Conservation (phyloP, 1,140 invertebrate species). For the Harpegnathos saltator region DNA sequence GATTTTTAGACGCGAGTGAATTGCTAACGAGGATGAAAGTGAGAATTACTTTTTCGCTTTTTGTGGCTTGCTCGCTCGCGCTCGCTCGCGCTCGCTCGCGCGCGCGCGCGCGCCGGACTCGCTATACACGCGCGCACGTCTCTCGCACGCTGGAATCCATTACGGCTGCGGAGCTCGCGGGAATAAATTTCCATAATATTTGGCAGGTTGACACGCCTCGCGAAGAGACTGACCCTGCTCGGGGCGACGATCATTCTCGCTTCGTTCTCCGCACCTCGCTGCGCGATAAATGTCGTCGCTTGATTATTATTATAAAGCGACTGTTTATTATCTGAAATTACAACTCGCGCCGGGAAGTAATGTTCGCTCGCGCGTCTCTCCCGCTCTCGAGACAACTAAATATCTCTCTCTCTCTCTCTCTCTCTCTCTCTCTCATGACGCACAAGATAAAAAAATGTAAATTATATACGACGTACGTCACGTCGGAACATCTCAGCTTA, state of each 20-base stretch:
- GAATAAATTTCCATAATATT: slow-evolving; percentile 83
- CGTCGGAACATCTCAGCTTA: not conserved
- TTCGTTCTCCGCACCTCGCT: slow-evolving; percentile 45
- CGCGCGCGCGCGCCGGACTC: slow-evolving; percentile 11
- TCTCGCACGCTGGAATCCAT: slow-evolving; percentile 75
- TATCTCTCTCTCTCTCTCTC: no score
- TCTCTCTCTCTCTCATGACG: no score
- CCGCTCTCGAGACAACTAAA: no score
- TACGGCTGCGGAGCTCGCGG: slow-evolving; percentile 70
- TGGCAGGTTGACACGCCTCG: slow-evolving; percentile 82
- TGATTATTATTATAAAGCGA: slow-evolving; percentile 45
- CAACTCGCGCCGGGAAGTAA: no score
- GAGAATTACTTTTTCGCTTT: slow-evolving; percentile 69
- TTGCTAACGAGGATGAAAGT: slow-evolving; percentile 69
- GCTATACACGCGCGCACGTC: slow-evolving; percentile 57
- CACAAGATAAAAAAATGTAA: no score
- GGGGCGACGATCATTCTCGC: slow-evolving; percentile 63
- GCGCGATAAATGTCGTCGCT: slow-evolving; percentile 47
- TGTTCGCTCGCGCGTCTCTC: no score
- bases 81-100: slow-evolving; percentile 53
- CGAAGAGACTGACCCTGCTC: slow-evolving; percentile 72
- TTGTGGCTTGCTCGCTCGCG: slow-evolving; percentile 13
- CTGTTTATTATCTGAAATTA: slow-evolving; percentile 1
- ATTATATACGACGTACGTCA: no score
- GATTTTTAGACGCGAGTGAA: slow-evolving; percentile 49